These are phyloP conservation scores for Urocynchramus pylzowi DNA, from an alignment of 2,113 vertebrate genomes.

Conservation along the genomic window DNA sequence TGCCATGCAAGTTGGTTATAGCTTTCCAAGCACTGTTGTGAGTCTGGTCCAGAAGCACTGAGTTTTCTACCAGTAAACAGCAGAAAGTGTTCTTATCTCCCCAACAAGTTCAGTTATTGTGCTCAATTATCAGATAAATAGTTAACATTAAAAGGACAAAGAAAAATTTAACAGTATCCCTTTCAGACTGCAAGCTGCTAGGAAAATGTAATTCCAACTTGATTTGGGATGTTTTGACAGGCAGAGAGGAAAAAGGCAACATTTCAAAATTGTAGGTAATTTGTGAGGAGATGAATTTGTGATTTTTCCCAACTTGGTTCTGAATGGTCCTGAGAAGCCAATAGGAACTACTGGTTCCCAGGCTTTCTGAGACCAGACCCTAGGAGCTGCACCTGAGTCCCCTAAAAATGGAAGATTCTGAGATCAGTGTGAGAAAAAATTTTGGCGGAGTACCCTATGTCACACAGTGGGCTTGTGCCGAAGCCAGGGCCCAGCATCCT, in stretches of 20 bases:
- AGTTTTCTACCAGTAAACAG: background rate
- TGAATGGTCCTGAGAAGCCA: background rate
- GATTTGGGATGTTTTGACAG: background rate
- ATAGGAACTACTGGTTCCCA: background rate
- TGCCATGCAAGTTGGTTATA: background rate
- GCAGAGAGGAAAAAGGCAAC: background rate
- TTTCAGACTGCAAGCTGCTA: background rate
- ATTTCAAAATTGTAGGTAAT: background rate
- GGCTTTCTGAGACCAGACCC: background rate
- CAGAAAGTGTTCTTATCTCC: background rate
- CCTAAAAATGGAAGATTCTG: background rate
- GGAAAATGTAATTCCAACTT: background rate
- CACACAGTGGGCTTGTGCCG: slow-evolving; percentile 30
- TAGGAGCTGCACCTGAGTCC: background rate
- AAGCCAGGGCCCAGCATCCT: slow-evolving; percentile 58
- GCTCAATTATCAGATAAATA: background rate
- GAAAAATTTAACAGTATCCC: background rate
- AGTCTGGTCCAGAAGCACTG: background rate
- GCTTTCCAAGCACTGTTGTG: background rate
- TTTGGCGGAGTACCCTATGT: slow-evolving; percentile 36
- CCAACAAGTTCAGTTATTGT: background rate
- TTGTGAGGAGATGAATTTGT: background rate
- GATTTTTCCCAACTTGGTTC: background rate
- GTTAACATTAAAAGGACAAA: background rate
- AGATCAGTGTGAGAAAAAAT: slow-evolving; percentile 18